Evolutionary conservation across 2,888 invertebrate species (phyloP).

Genomic region (Polymixis flavicincta): DNA sequence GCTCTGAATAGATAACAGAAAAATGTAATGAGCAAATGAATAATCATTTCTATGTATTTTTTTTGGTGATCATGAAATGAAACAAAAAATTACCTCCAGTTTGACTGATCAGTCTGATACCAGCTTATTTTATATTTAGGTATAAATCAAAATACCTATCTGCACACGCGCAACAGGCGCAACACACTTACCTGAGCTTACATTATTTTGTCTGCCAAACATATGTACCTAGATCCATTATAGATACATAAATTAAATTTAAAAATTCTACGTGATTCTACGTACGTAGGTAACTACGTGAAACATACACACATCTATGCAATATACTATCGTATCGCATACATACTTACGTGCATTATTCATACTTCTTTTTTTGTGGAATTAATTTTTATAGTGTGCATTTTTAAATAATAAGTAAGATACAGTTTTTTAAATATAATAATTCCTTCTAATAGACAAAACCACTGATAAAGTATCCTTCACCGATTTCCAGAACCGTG

Average conservation of each 20-base stretch:
- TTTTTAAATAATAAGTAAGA: background rate
- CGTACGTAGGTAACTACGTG: background rate
- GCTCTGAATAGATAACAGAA: background rate
- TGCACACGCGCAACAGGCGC: background rate
- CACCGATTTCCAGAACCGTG: constrained; percentile 82
- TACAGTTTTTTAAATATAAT: background rate
- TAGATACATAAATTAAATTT: no score
- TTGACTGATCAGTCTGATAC: background rate
- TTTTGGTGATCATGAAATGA: no score
- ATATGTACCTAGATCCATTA: background rate
- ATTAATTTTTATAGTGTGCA: no score
- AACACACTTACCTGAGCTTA: background rate
- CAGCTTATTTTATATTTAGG: background rate
- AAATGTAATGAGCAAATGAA: background rate
- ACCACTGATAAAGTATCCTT: background rate
- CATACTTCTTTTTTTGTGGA: no score
- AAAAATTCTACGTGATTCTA: no score
- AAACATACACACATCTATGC: background rate
- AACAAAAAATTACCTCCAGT: background rate
- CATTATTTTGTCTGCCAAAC: no score
- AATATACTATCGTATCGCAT: background rate
- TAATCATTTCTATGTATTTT: background rate
- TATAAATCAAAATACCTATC: background rate
- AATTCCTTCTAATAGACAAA: background rate
- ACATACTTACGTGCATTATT: background rate